These are phyloP conservation scores for Phylloscopus trochiloides DNA, from an alignment of 2,113 vertebrate species.

Conservation along the genomic window DNA sequence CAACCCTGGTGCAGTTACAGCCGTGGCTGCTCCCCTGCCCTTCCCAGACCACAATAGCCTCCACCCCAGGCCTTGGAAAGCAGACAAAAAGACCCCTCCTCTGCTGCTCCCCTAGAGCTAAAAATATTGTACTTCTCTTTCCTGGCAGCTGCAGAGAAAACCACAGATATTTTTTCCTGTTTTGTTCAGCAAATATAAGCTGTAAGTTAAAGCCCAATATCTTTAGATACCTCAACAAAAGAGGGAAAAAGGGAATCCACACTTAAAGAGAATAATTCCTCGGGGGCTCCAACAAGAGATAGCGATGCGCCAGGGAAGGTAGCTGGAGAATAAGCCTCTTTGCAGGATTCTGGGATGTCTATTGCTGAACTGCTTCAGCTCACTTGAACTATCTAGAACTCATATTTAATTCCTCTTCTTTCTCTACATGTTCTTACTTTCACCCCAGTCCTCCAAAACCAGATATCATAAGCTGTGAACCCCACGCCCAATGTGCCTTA, in stretches of 20 bases:
- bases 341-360: background rate
- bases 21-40: background rate
- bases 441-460: background rate
- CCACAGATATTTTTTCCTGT: background rate
- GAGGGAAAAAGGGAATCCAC: background rate
- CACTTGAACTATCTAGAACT: conserved; percentile 22
- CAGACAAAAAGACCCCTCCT: background rate
- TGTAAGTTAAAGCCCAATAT: background rate
- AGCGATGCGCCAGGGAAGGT: accelerated
- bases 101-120: background rate
- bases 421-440: background rate
- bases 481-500: background rate
- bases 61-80: background rate
- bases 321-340: background rate
- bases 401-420: background rate
- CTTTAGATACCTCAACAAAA: background rate
- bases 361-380: background rate
- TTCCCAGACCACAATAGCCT: background rate
- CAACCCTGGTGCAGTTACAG: background rate
- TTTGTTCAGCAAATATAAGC: background rate
- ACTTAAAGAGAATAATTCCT: background rate
- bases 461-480: background rate
- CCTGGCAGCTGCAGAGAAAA: background rate
- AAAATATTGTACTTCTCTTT: conserved; percentile 16
- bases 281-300: accelerated